Evolutionary conservation across 2,797 vertebrate species (phyloP).

Genomic region (Lacerta viridis): DNA sequence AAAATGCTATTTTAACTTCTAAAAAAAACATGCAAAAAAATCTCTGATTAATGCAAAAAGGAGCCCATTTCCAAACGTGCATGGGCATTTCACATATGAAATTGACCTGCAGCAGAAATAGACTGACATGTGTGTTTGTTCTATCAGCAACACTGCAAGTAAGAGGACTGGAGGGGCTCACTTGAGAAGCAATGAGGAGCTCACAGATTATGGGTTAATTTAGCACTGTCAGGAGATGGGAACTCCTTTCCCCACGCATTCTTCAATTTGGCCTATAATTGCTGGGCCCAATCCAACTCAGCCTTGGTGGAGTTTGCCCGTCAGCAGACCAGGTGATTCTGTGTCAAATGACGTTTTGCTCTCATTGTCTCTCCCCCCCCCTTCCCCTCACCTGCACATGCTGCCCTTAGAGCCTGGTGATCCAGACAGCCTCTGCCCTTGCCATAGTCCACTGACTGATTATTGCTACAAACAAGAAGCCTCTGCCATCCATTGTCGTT

Average conservation of each 20-base stretch:
- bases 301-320: background rate
- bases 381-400: background rate
- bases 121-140: background rate
- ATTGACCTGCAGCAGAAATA: background rate
- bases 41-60: background rate
- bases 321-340: background rate
- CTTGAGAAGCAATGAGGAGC: background rate
- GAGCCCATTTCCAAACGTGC: background rate
- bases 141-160: background rate
- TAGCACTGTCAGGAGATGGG: background rate
- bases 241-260: background rate
- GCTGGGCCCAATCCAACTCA: background rate
- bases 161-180: background rate
- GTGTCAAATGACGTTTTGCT: background rate
- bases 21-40: background rate
- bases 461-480: background rate
- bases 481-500: constrained; percentile 16
- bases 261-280: background rate
- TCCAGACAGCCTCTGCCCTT: background rate
- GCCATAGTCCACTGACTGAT: background rate
- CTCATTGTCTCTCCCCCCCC: fast-evolving
- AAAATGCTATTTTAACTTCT: background rate
- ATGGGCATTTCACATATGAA: background rate
- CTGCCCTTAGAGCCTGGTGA: fast-evolving
- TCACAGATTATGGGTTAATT: background rate